These are phyloP conservation scores for Asarcornis scutulata DNA, from an alignment of 2,113 vertebrate species.

Conservation along the genomic window DNA sequence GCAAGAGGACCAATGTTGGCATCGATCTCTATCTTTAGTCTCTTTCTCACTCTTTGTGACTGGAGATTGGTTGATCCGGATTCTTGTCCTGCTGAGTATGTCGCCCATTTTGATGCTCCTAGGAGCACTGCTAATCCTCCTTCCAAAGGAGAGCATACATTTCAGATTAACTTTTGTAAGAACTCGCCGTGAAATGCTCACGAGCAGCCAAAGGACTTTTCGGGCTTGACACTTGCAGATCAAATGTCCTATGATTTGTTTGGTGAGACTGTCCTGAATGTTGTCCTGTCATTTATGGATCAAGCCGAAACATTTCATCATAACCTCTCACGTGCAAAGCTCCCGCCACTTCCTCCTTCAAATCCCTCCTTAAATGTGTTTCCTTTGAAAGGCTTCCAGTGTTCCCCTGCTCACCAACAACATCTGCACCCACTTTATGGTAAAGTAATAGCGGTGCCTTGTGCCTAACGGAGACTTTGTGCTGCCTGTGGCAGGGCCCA, in stretches of 20 bases:
- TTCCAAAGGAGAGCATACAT: constrained; percentile 2
- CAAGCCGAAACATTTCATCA: constrained; percentile 57
- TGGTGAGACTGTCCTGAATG: constrained; percentile 58
- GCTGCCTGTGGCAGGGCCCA: background rate
- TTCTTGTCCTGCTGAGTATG: constrained; percentile 1
- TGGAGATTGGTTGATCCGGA: background rate
- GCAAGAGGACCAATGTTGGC: background rate
- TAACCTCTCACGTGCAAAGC: constrained; percentile 57
- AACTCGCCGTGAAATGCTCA: constrained; percentile 39
- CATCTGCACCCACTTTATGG: constrained; percentile 65
- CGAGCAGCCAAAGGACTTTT: constrained; percentile 42
- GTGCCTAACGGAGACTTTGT: constrained; percentile 24
- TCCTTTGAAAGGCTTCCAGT: constrained; percentile 66
- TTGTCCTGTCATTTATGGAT: constrained; percentile 59
- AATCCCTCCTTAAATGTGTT: constrained; percentile 62
- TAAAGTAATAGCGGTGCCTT: constrained; percentile 22
- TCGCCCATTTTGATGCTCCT: constrained; percentile 4
- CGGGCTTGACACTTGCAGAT: constrained; percentile 54
- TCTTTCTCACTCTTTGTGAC: background rate
- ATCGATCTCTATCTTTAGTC: constrained; percentile 31
- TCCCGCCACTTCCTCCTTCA: constrained; percentile 66
- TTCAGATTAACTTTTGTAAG: constrained; percentile 23
- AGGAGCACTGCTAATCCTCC: constrained; percentile 37
- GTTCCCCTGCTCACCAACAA: constrained; percentile 37
- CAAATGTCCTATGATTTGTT: constrained; percentile 47